phyloP scores from a whole-genome alignment of 2,113 vertebrate genomes.

The Xiphorhynchus elegans region DNA sequence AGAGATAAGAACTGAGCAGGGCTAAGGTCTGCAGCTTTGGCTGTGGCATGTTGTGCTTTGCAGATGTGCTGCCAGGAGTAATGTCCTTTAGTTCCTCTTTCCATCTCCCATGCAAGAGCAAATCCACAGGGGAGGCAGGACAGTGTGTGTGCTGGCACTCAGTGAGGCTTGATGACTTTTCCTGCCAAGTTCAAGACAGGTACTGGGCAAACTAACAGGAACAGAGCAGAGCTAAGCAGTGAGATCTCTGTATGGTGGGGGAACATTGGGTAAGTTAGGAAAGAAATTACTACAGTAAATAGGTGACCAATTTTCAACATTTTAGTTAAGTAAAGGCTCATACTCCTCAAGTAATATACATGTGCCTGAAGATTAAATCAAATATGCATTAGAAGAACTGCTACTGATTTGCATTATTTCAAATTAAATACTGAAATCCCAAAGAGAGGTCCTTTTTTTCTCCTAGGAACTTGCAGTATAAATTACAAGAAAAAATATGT shows the following conservation, averaged over 20 bases:
- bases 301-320: background rate
- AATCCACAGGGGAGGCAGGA: accelerated
- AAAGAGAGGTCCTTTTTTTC: background rate
- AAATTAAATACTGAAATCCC: background rate
- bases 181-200: background rate
- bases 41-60: background rate
- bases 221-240: background rate
- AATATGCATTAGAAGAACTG: background rate
- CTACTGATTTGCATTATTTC: background rate
- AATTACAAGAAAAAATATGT: background rate
- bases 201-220: background rate
- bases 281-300: background rate
- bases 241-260: background rate
- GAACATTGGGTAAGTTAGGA: background rate
- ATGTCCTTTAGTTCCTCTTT: background rate
- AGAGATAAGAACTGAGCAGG: background rate
- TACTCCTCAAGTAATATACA: background rate
- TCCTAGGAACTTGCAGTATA: background rate
- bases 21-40: background rate
- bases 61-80: background rate
- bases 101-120: background rate
- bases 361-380: background rate
- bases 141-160: background rate
- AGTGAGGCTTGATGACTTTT: background rate
- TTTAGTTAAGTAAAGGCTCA: background rate